A percentile compares a stretch with the other conserved stretches of the same genome.
Conservation (phyloP, 2,113 vertebrate species). For the Sturnus vulgaris region DNA sequence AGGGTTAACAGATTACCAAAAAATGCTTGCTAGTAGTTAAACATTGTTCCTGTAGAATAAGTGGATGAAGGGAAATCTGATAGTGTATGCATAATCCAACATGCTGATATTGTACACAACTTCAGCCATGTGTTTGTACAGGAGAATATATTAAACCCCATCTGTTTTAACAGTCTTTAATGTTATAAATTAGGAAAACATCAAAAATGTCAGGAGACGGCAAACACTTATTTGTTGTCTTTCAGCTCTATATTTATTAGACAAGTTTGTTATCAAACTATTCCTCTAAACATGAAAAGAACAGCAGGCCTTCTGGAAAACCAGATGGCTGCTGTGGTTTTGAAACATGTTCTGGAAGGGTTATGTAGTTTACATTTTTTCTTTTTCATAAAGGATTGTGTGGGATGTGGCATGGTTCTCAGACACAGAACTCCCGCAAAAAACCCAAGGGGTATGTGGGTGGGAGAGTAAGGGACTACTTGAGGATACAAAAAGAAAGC, state of each 20-base stretch:
- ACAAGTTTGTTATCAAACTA: constrained; percentile 81
- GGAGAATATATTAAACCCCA: constrained; percentile 77
- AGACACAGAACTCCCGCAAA: background rate
- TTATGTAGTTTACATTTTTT: constrained; percentile 56
- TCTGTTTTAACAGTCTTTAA: constrained; percentile 80
- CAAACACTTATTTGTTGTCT: constrained; percentile 70
- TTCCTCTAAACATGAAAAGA: constrained; percentile 78
- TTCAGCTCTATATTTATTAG: constrained; percentile 74
- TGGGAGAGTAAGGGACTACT: background rate
- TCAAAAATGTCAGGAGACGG: constrained; percentile 69
- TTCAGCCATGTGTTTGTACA: constrained; percentile 74
- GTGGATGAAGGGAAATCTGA: constrained; percentile 29
- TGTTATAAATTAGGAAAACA: constrained; percentile 78
- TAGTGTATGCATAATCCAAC: constrained; percentile 56
- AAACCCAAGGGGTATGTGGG: background rate
- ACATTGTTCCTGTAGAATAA: background rate
- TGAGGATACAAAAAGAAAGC: background rate
- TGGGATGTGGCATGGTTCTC: constrained; percentile 6
- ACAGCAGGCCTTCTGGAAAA: constrained; percentile 78
- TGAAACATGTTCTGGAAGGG: constrained; percentile 53
- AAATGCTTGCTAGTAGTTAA: constrained; percentile 1
- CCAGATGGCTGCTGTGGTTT: constrained; percentile 78
- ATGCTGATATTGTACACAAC: constrained; percentile 62
- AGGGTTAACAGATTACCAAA: background rate
- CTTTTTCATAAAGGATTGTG: constrained; percentile 45